Conservation (phyloP, 64 coral and sea anemone genomes). For the Acropora yongei region DNA sequence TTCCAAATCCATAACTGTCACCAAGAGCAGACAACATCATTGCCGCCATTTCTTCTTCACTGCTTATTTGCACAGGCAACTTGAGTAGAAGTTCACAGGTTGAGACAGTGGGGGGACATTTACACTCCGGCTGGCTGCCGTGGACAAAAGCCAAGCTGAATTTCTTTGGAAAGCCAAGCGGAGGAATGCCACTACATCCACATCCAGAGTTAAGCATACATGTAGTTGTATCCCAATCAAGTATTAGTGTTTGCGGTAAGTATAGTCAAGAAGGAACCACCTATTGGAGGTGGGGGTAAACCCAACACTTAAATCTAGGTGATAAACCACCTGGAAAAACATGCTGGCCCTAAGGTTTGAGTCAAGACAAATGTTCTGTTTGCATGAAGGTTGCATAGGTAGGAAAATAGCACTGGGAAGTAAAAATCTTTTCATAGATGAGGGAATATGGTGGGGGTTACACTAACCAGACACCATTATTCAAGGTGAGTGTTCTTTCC, state of each 20-base stretch:
- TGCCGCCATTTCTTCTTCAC: not conserved
- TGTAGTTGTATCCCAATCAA: constrained; percentile 2
- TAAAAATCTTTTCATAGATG: constrained; percentile 45
- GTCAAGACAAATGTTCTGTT: constrained; percentile 49
- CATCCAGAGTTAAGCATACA: constrained; percentile 47
- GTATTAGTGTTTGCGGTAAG: constrained; percentile 3
- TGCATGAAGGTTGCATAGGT: constrained; percentile 42
- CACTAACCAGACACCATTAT: not conserved
- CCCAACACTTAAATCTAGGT: constrained; percentile 27
- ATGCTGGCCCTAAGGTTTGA: constrained; percentile 23
- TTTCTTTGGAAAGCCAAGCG: constrained; percentile 60
- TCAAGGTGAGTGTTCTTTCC: constrained; percentile 8
- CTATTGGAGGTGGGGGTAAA: constrained; percentile 26
- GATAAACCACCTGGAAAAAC: constrained; percentile 38
- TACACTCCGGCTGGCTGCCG: constrained; percentile 32
- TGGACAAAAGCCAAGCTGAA: constrained; percentile 55
- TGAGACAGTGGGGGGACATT: constrained; percentile 40
- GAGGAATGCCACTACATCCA: constrained; percentile 35
- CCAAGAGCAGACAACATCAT: constrained; percentile 20
- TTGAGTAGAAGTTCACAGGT: constrained; percentile 62
- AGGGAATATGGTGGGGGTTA: constrained; percentile 15
- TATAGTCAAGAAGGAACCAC: constrained; percentile 16
- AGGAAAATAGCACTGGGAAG: constrained; percentile 49
- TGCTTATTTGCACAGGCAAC: constrained; percentile 50
- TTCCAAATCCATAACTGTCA: constrained; percentile 26